Conservation (phyloP, 2,113 vertebrate species). For the Peromyscus maniculatus region DNA sequence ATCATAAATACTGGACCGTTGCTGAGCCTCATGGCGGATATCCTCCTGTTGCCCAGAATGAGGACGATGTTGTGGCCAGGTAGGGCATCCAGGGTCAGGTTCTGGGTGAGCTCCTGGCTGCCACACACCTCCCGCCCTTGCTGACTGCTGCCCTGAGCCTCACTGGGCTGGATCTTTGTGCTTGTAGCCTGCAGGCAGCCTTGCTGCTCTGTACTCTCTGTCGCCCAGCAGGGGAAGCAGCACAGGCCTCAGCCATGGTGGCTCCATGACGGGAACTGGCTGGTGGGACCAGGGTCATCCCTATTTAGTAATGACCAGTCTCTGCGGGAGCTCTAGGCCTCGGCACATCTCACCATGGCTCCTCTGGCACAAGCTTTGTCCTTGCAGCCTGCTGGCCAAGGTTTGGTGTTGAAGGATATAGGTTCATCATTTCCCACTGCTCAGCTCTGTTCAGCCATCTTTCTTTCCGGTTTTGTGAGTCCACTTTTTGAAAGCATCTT, state of each 20-base stretch:
- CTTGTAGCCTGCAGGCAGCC: neutral
- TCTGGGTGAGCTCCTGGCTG: neutral
- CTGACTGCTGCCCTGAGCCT: neutral
- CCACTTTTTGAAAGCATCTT: neutral
- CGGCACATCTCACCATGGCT: neutral
- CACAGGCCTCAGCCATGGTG: neutral
- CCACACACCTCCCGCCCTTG: neutral
- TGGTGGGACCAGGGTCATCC: neutral
- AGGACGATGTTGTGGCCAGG: neutral
- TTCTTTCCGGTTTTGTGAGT: neutral
- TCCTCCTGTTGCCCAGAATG: neutral
- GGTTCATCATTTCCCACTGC: neutral
- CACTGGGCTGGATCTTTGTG: neutral
- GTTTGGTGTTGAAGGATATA: neutral
- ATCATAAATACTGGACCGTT: neutral
- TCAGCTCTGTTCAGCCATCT: neutral
- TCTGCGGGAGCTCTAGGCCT: neutral
- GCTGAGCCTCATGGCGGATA: neutral
- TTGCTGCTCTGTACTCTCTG: neutral
- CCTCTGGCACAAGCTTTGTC: neutral
- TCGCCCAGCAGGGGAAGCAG: neutral
- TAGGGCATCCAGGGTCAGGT: too few relatives aligned
- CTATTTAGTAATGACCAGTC: neutral
- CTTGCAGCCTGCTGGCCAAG: neutral
- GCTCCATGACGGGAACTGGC: neutral